phyloP scores from a whole-genome alignment of 2,113 vertebrate species.

The Parus major region DNA sequence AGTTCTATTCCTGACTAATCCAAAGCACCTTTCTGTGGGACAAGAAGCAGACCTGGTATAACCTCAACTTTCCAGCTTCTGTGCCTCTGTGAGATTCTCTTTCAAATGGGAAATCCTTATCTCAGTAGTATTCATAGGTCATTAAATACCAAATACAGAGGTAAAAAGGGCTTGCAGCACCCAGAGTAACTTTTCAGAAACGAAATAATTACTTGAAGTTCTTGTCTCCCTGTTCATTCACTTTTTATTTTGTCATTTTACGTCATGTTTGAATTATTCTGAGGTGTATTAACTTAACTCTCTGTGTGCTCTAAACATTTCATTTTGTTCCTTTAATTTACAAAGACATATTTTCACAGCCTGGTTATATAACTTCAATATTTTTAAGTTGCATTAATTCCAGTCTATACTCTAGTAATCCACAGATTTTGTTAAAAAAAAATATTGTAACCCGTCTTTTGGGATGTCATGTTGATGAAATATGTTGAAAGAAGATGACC shows the following conservation, averaged over 20 bases:
- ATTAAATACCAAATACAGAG: not conserved
- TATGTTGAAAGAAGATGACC: not conserved
- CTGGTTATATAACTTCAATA: not conserved
- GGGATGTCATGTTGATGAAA: not conserved
- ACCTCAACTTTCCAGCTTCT: not conserved
- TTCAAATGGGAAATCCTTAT: not conserved
- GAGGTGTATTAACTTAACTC: not conserved
- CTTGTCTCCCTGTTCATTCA: not conserved
- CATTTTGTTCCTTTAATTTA: not conserved
- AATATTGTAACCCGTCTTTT: not conserved
- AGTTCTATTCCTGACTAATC: not conserved
- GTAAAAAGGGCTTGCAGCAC: not conserved
- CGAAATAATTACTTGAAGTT: not conserved
- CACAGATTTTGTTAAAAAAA: not conserved
- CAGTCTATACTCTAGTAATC: not conserved
- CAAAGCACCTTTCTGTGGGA: not conserved
- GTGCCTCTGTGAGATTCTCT: not conserved
- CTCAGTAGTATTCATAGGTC: not conserved
- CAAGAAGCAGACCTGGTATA: not conserved
- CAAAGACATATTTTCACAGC: not conserved
- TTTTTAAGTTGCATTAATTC: not conserved
- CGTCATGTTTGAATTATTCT: not conserved
- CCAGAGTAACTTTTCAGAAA: not conserved
- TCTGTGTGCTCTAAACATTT: not conserved
- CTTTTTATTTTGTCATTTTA: not conserved